Base-by-base conservation (phyloP, 2,113 vertebrate genomes). In the Gopherus flavomarginatus region DNA sequence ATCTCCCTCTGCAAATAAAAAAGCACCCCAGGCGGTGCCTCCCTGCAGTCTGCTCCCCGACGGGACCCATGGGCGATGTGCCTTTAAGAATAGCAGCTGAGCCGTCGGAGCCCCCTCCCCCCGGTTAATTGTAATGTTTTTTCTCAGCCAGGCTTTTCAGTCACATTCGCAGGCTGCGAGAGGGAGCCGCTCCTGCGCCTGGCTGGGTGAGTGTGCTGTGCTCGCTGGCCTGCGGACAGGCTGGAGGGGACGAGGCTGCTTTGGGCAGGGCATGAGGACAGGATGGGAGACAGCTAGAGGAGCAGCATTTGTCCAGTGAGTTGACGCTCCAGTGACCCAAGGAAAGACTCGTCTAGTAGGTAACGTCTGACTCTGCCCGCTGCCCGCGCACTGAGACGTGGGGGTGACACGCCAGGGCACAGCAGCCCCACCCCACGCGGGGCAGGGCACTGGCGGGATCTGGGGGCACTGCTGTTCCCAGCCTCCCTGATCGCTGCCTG, bases 81-180 rank as follows among this genome's bases (percentile, higher is more conserved):
- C 97, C 97, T 97, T 97, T 97, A 97, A 97, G 97, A 97, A 89
- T 89, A 95, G 97, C 96, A 93, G 96, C 96, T 95, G 96, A 97
- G 97, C 96, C 90, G 84, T 96, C 95, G 92, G 96, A 95, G 96
- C 97, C 94, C 97, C 97, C 97, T 97, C 97, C 97, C 97, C 96
- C 96, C 94, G 57, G 96, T 96, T 97, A 96, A 97, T 97, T 97
- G 96, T 97, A 95, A 90, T 93, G 88, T 97, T 94, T 97, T 96
- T 91, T 22, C 96, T 95, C 97, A 96, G 96, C 96, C 94, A 38
- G 93, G 96, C 97, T 97, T 96, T 96, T 96, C 97, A 97, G 96
- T 97, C 97, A 97, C 97, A 97, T 96, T 97, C 89, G 72, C 97
- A 90, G 95, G 87, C 96, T 91, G 95, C 53, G 85, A 82, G 95